phyloP scores from a whole-genome alignment of 2,113 vertebrate genomes.

The Oceanites oceanicus region DNA sequence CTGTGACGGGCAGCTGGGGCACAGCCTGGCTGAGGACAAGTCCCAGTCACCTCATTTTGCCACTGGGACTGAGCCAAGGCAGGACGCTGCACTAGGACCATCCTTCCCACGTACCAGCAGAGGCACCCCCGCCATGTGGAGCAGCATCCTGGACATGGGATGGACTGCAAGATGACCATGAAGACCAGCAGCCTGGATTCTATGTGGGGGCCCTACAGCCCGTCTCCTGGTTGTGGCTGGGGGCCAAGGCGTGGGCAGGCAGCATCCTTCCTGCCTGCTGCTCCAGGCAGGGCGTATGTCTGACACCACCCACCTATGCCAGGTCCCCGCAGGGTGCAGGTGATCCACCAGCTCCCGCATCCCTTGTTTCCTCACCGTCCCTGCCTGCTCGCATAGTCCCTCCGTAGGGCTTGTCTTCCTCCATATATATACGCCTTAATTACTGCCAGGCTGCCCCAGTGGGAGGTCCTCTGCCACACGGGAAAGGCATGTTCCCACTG shows the following conservation, averaged over 20 bases:
- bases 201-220: not conserved
- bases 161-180: not conserved
- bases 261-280: not conserved
- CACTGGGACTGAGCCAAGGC: not conserved
- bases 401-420: not conserved
- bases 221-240: not conserved
- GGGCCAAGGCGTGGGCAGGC: fast-evolving
- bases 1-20: not conserved
- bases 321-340: not conserved
- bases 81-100: not conserved
- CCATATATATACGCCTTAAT: not conserved
- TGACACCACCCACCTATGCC: not conserved
- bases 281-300: fast-evolving
- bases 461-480: fast-evolving
- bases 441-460: fast-evolving
- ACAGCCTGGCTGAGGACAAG: not conserved
- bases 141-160: fast-evolving
- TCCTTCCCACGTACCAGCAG: not conserved
- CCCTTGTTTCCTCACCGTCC: not conserved
- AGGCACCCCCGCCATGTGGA: not conserved
- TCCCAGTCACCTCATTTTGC: not conserved
- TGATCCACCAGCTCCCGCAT: not conserved
- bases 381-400: not conserved
- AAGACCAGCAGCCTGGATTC: not conserved
- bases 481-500: not conserved